Evolutionary conservation across 2,113 vertebrate species (phyloP).

Genomic region (Ellobius talpinus): DNA sequence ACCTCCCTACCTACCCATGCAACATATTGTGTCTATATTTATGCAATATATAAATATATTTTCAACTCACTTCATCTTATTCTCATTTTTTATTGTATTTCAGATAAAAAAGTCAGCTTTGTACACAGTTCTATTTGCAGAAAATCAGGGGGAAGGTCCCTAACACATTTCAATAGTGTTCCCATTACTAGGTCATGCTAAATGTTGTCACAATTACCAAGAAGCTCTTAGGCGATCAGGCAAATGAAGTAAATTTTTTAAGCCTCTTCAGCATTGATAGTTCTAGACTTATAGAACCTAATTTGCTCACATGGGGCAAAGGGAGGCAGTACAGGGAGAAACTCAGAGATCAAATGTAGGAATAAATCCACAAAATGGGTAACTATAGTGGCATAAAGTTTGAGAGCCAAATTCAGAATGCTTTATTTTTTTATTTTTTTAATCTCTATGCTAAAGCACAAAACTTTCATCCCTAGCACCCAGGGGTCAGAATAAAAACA

Average conservation of each 20-base stretch:
- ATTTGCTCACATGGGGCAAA: neutral
- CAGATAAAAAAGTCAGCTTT: neutral
- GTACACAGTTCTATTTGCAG: neutral
- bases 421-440: neutral
- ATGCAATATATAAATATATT: too few relatives aligned
- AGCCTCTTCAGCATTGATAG: neutral
- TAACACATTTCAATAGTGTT: neutral
- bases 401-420: neutral
- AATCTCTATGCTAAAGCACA: neutral
- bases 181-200: neutral
- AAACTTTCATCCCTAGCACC: neutral
- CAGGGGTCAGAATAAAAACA: neutral
- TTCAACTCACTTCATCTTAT: neutral
- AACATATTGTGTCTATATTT: neutral
- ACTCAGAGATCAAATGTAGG: neutral
- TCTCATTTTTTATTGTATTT: neutral
- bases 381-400: neutral
- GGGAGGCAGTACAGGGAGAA: neutral
- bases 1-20: neutral
- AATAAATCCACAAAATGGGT: neutral
- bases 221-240: neutral
- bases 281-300: rapidly evolving
- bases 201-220: neutral
- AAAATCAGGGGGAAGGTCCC: neutral
- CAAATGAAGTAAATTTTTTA: neutral